These are phyloP conservation scores for Noctilio leporinus DNA, from an alignment of 2,113 vertebrate genomes.

Conservation along the genomic window DNA sequence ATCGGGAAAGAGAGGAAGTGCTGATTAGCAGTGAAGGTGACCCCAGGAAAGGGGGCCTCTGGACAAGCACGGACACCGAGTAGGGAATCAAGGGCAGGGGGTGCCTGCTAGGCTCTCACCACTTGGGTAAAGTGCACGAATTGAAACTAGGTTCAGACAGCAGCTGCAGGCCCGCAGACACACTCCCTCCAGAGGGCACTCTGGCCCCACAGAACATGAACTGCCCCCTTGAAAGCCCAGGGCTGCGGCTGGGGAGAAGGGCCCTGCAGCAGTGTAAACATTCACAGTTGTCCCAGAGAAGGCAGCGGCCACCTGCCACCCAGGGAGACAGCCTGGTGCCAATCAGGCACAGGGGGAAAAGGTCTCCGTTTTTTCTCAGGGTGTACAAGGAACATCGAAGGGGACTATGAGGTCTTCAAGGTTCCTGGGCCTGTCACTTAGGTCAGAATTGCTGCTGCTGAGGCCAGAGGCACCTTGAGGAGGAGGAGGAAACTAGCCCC, in stretches of 20 bases:
- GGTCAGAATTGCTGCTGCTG: background rate
- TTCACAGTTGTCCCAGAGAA: background rate
- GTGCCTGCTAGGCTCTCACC: background rate
- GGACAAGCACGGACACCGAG: background rate
- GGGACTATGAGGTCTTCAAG: background rate
- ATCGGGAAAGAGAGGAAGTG: background rate
- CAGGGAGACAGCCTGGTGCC: background rate
- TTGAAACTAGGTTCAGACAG: background rate
- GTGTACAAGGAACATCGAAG: background rate
- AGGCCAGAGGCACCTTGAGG: background rate
- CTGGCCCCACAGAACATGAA: background rate
- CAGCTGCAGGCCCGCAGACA: rapidly evolving
- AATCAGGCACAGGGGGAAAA: background rate
- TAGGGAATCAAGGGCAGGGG: background rate
- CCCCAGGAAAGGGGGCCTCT: background rate
- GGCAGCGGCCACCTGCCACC: background rate
- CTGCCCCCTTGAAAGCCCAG: background rate
- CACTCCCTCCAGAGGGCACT: background rate
- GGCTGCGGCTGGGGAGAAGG: no score
- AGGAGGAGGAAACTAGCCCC: background rate
- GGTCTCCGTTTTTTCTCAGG: background rate
- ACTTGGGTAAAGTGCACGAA: background rate
- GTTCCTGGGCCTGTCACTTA: background rate
- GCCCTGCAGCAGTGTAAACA: slow-evolving; percentile 34
- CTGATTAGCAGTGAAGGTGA: background rate